Base-by-base conservation (phyloP, 2,888 invertebrate genomes). In the Drosophila borealis region DNA sequence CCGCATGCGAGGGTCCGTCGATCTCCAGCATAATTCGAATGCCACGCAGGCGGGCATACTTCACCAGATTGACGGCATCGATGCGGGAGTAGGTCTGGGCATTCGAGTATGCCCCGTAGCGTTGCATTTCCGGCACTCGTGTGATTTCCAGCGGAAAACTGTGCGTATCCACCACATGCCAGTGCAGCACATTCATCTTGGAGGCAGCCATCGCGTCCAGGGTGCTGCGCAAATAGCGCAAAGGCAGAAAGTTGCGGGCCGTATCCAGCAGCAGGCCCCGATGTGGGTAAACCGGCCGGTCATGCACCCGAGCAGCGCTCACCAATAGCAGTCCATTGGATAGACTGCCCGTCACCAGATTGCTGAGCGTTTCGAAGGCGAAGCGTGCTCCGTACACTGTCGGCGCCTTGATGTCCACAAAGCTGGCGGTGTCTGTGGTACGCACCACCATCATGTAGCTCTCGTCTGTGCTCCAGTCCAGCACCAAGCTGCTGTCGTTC, bases 141-240 rank as follows among this genome's bases (percentile, higher is more conserved):
- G 93, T 93, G 0, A 96, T 95, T 87, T 96, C 95, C 87, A 98
- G 93, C 0, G 98, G 98, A 92, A 98, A 98, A 83, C 98, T 98
- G 79, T 98, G 98, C 1, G 97, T 95, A 92, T 98, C 98, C 0
- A 96, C 96, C 0, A 95, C 95, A 90, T 97, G 97, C 98, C 98
- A 98, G 90, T 98, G 98, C 46, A 98, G 94, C 0, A 97, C 96
- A 90, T 98, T 98, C 93, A 98, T 93, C 92, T 98, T 98, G 51
- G 96, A 96, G 17, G 96, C 94, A 1, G 96, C 96, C 96, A 98
- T 97, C 2, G 95, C 98, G 81, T 98, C 96, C 25, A 91, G 93
- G 49, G 96, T 96, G 74, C 94, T 94, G 80, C 94, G 94, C 19
- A 97, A 95, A 48, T 94, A 94, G 13, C 91, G 91, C 72, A 97